phyloP scores from a whole-genome alignment of 2,113 vertebrate species.

The Rhipidura dahli region DNA sequence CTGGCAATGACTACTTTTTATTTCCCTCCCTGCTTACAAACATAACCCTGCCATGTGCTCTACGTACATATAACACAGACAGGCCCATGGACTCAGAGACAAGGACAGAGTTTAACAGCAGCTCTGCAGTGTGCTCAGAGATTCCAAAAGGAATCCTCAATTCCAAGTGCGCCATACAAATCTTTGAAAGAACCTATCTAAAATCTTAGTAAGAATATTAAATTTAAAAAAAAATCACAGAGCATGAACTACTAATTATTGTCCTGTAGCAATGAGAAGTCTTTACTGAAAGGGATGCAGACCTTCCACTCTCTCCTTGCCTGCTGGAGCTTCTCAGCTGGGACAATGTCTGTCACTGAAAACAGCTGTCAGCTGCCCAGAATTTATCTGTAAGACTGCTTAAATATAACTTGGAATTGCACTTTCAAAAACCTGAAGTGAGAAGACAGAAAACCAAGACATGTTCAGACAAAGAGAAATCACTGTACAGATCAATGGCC shows the following conservation, averaged over 20 bases:
- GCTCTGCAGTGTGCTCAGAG: not conserved
- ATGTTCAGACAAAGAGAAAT: not conserved
- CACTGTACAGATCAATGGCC: not conserved
- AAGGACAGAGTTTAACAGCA: not conserved
- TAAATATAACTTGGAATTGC: not conserved
- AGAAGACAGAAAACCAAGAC: not conserved
- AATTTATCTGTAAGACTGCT: not conserved
- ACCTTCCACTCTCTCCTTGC: not conserved
- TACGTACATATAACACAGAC: not conserved
- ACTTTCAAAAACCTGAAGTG: not conserved
- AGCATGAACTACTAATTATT: not conserved
- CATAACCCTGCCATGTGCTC: rapidly evolving
- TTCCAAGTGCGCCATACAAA: rapidly evolving
- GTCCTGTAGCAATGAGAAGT: not conserved
- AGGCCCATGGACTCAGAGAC: not conserved
- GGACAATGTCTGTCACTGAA: not conserved
- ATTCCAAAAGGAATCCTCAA: not conserved
- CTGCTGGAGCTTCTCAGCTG: not conserved
- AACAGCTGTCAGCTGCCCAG: not conserved
- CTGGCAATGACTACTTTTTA: not conserved
- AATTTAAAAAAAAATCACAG: not conserved
- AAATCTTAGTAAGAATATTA: not conserved
- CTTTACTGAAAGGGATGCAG: not conserved
- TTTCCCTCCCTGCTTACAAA: not conserved
- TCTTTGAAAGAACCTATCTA: not conserved